Evolutionary conservation across 1,140 invertebrate species (phyloP).

Genomic region (Aradophagus sp.): DNA sequence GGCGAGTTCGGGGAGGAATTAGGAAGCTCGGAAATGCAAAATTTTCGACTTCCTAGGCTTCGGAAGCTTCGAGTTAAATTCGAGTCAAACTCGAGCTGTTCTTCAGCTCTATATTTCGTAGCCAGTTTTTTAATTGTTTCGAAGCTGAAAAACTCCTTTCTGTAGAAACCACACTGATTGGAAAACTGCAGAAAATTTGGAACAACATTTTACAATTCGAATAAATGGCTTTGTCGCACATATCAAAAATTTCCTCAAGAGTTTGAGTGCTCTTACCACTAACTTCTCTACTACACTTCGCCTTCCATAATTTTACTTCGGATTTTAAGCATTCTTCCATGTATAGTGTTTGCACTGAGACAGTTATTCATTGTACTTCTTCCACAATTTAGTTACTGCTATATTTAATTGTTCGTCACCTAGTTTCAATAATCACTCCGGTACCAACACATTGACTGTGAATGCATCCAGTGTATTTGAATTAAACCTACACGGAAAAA

Average conservation of each 20-base stretch:
- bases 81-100: no score
- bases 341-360: not conserved
- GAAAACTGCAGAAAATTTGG: slow-evolving; percentile 1
- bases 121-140: no score
- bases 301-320: slow-evolving; percentile 3
- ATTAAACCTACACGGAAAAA: no score
- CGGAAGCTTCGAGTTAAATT: no score
- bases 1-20: no score
- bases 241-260: not conserved
- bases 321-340: not conserved
- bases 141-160: slow-evolving; percentile 4
- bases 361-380: slow-evolving; percentile 1
- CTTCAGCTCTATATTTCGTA: no score
- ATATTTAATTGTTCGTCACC: not conserved
- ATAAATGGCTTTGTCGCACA: slow-evolving; percentile 11
- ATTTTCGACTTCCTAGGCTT: no score
- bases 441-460: slow-evolving; percentile 3
- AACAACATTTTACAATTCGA: slow-evolving; percentile 14
- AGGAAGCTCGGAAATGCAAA: no score
- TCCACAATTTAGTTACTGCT: slow-evolving; percentile 9
- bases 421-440: not conserved
- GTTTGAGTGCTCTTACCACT: not conserved
- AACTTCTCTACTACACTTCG: not conserved
- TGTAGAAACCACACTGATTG: not conserved
- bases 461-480: slow-evolving; percentile 7